Evolutionary conservation across 2,113 vertebrate species (phyloP).

Genomic region (Platycercus adscitus): DNA sequence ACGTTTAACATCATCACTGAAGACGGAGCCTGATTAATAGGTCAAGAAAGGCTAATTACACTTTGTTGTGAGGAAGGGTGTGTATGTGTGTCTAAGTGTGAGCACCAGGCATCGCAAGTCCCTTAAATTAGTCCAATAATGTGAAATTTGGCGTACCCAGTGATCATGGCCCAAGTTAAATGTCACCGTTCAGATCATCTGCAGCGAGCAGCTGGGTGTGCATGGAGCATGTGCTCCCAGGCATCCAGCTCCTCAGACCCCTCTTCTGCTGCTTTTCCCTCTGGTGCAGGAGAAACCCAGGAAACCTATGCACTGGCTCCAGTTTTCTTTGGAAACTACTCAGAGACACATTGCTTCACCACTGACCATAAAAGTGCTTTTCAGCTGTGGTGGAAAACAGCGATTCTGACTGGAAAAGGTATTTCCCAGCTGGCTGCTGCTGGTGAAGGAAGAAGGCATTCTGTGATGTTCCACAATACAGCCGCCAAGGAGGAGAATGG

Average conservation of each 20-base stretch:
- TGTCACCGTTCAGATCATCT: background rate
- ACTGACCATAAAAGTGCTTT: background rate
- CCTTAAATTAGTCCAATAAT: background rate
- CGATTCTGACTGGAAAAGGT: background rate
- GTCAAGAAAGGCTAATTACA: conserved; percentile 50
- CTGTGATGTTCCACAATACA: background rate
- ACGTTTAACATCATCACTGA: background rate
- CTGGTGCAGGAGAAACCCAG: background rate
- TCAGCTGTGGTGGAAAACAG: conserved; percentile 6
- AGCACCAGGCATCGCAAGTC: background rate
- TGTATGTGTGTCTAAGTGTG: fast-evolving
- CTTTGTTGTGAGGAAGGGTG: conserved; percentile 16
- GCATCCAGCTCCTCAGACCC: background rate
- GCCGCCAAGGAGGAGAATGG: background rate
- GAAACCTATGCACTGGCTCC: background rate
- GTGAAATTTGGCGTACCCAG: background rate
- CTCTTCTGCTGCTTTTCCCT: background rate
- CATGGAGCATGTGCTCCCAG: background rate
- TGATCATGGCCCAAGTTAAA: background rate
- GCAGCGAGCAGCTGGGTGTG: background rate
- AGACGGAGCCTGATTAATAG: conserved; percentile 18
- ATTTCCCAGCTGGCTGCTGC: conserved; percentile 1
- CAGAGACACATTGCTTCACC: background rate
- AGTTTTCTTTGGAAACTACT: background rate
- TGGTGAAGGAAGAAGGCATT: background rate